Evolutionary conservation across 2,888 invertebrate genomes (phyloP).

Genomic region (Sialis lutaria): DNA sequence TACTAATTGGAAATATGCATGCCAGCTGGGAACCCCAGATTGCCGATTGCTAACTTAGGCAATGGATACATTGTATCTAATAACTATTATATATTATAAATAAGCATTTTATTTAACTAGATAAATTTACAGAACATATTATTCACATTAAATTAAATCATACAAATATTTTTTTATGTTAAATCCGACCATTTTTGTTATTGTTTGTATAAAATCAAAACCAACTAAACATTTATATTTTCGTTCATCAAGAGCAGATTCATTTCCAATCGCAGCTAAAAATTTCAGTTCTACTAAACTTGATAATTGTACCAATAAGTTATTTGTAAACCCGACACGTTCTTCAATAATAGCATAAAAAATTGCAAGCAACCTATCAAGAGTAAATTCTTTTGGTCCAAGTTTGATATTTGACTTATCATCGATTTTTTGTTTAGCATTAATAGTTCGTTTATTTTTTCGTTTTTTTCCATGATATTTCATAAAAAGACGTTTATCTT

Average conservation of each 20-base stretch:
- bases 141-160: slow-evolving; percentile 36
- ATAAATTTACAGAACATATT: neutral
- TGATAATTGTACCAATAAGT: slow-evolving; percentile 72
- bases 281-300: slow-evolving; percentile 72
- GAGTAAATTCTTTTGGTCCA: slow-evolving; percentile 68
- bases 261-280: slow-evolving; percentile 49
- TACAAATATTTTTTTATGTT: slow-evolving; percentile 59
- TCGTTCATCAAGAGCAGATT: slow-evolving; percentile 57
- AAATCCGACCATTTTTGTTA: slow-evolving; percentile 61
- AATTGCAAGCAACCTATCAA: slow-evolving; percentile 71
- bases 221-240: slow-evolving; percentile 77
- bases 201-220: slow-evolving; percentile 59
- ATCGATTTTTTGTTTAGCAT: slow-evolving; percentile 37
- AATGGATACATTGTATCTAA: too few relatives aligned
- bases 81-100: neutral
- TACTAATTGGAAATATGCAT: too few relatives aligned
- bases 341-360: slow-evolving; percentile 79
- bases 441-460: slow-evolving; percentile 42
- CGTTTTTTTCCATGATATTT: slow-evolving; percentile 58
- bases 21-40: too few relatives aligned
- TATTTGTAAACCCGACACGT: slow-evolving; percentile 69
- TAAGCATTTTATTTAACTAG: neutral
- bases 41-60: too few relatives aligned
- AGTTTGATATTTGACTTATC: slow-evolving; percentile 47
- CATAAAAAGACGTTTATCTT: slow-evolving; percentile 73